A percentile compares a stretch with the other conserved stretches of the same genome.
These are phyloP conservation scores for Microplitis demolitor DNA, from an alignment of 1,140 invertebrate genomes.

Conservation along the genomic window DNA sequence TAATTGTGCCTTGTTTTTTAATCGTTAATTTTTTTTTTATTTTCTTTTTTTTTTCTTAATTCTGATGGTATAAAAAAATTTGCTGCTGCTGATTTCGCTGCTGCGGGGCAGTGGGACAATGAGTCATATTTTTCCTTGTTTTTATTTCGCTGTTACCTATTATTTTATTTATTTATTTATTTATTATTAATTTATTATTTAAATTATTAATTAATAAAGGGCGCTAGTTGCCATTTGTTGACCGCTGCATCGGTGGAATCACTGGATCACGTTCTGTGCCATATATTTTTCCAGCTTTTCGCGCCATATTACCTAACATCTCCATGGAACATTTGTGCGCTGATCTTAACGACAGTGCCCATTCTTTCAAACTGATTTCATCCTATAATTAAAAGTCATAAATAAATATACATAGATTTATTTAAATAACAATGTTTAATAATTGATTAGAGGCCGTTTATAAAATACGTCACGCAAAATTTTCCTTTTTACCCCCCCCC, in stretches of 20 bases:
- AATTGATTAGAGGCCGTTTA: no score
- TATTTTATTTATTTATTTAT: constrained; percentile 14
- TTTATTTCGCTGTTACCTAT: constrained; percentile 4
- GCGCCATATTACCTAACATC: constrained; percentile 90
- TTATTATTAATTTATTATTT: constrained; percentile 9
- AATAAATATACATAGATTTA: background rate
- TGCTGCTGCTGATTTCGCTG: constrained; percentile 43
- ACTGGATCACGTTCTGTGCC: constrained; percentile 74
- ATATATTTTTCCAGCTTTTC: constrained; percentile 95
- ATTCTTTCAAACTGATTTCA: constrained; percentile 94
- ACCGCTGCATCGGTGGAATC: constrained; percentile 58
- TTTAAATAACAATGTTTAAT: background rate
- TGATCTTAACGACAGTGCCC: constrained; percentile 86
- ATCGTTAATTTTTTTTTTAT: constrained; percentile 22
- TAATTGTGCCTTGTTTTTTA: background rate
- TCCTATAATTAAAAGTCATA: constrained; percentile 66
- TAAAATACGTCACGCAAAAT: no score
- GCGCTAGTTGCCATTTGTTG: constrained; percentile 64
- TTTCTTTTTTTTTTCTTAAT: constrained; percentile 42
- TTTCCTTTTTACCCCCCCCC: no score
- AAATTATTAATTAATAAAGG: constrained; percentile 8
- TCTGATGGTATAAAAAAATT: constrained; percentile 47
- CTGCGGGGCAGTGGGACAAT: constrained; percentile 54
- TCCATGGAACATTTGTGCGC: constrained; percentile 93
- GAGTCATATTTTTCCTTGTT: constrained; percentile 14